phyloP scores from a whole-genome alignment of 2,797 vertebrate genomes.

The Triplophysa bombifrons region DNA sequence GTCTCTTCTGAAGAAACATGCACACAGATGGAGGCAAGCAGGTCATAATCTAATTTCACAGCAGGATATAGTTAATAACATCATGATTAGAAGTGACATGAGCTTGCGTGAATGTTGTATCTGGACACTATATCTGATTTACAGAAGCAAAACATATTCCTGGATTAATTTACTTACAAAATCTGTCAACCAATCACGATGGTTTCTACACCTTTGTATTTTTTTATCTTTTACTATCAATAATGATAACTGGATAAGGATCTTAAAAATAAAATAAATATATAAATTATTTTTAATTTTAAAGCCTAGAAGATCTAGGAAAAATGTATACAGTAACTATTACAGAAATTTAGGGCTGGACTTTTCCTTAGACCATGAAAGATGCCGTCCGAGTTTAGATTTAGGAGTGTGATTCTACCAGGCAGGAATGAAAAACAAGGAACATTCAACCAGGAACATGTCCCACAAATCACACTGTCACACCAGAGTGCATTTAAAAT shows the following conservation, averaged over 20 bases:
- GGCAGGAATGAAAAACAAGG: conserved; percentile 2
- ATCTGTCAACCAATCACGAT: background rate
- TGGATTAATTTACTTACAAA: background rate
- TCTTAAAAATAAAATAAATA: background rate
- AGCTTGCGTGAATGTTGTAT: background rate
- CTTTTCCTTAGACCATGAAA: background rate
- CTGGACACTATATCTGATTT: background rate
- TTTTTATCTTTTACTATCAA: background rate
- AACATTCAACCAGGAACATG: background rate
- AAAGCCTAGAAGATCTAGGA: too few relatives aligned
- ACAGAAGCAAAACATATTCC: background rate
- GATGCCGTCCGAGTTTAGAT: background rate
- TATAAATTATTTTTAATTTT: too few relatives aligned
- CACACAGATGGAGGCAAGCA: conserved; percentile 26
- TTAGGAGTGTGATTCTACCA: background rate
- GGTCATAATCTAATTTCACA: conserved; percentile 16
- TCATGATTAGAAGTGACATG: background rate
- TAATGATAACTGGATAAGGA: background rate
- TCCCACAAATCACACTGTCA: conserved; percentile 7
- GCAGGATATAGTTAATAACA: conserved; percentile 2
- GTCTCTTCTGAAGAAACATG: conserved; percentile 12
- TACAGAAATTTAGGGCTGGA: too few relatives aligned
- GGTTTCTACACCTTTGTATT: background rate
- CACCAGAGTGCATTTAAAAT: conserved; percentile 16
- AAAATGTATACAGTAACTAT: too few relatives aligned